Base-by-base conservation (phyloP, 2,113 vertebrate genomes). In the Macquaria ambigua region DNA sequence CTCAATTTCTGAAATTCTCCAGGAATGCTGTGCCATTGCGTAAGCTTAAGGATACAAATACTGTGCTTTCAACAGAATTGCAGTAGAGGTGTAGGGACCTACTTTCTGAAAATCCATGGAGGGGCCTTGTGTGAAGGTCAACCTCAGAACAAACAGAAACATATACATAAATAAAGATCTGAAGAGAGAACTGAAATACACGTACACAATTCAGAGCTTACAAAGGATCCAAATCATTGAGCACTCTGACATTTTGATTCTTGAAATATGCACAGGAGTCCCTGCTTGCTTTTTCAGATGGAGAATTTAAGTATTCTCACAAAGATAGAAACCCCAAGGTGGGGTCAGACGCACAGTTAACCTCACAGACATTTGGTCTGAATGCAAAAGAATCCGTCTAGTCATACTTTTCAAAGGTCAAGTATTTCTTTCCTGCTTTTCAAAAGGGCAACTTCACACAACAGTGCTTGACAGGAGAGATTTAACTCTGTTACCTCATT, bases 181-280 rank as follows among this genome's bases (percentile, higher is more conserved):
- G 74, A 55, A 56, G 52, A 73, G 5, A 46, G 25, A 37, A 62
- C 5, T 39, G 88, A 84, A 93, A 46, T 90, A 48, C 92, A 95
- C 83, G 88, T 67, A 62, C 70, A 74, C 89, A 82, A 70, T 80
- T 72, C n/a, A 31, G 5, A 86, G 5, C 5, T 83, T 75, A 85
- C 39, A 76, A 78, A 81, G 23, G 4, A 56, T 76, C 31, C 31
- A 74, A n/a, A 67, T 66, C 55, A 21, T 23, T 43, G 28, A 48
- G 7, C 34, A 18, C 28, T 3, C 20, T 64, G 56, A 62, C 77
- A 87, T 80, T 80, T 80, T 48, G 61, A 76, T 62, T 55, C 18
- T 50, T 59, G 28, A 62, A 55, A 56, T 34, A 70, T 28, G 11
- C 28, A 21, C 18, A 31, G 1, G 8, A 28, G 34, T 73, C 15